Evolutionary conservation across 2,113 vertebrate species (phyloP).

Genomic region (Lasiurus borealis): DNA sequence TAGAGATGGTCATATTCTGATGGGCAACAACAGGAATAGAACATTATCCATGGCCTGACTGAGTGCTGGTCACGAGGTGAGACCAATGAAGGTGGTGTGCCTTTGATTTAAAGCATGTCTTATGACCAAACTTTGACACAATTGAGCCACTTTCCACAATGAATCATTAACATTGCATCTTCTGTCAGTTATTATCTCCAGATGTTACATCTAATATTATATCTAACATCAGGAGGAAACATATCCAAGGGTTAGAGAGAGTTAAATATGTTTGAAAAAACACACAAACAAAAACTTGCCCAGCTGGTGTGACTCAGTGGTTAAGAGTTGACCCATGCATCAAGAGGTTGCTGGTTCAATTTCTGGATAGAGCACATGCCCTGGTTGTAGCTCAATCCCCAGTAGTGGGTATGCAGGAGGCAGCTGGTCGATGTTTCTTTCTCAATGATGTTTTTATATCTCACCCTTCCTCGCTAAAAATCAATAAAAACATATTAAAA

Average conservation of each 20-base stretch:
- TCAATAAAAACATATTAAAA: no score
- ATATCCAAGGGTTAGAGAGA: neutral
- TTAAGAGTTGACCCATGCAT: no score
- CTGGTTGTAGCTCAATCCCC: no score
- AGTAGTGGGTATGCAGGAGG: no score
- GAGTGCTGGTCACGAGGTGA: neutral
- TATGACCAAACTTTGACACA: neutral
- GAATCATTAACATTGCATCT: conserved; percentile 21
- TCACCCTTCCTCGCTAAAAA: no score
- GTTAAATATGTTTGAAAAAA: conserved; percentile 13
- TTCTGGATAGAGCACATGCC: no score
- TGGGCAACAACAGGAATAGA: neutral
- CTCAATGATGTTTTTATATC: no score
- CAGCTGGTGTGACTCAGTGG: no score
- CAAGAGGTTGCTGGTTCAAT: no score
- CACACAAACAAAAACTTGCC: no score
- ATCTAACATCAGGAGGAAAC: neutral
- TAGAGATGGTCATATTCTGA: neutral
- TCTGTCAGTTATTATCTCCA: neutral
- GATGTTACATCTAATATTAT: neutral
- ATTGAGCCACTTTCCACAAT: neutral
- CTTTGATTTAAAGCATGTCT: conserved; percentile 3
- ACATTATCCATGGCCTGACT: neutral
- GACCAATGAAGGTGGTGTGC: neutral
- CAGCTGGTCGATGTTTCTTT: no score